Evolutionary conservation across 2,888 invertebrate genomes (phyloP).

Genomic region (Leistus spinibarbis): DNA sequence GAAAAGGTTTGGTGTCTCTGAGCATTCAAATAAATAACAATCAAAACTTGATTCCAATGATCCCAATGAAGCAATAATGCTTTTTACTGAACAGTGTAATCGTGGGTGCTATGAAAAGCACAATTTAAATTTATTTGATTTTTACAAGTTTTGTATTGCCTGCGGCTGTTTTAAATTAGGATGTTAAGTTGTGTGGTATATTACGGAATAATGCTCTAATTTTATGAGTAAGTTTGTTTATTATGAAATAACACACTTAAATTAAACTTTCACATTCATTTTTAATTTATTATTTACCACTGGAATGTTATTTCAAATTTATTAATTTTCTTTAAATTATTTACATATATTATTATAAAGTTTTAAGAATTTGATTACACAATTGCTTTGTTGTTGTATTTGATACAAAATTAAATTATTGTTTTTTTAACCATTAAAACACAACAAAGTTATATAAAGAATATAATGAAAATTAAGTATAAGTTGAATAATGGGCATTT

Average conservation of each 20-base stretch:
- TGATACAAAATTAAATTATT: no score
- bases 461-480: no score
- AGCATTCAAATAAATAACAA: background rate
- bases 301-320: background rate
- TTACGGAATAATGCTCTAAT: background rate
- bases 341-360: background rate
- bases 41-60: conserved; percentile 2
- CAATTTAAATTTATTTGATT: background rate
- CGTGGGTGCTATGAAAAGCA: background rate
- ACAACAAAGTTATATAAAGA: no score
- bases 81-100: background rate
- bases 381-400: no score
- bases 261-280: background rate
- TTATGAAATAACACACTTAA: background rate
- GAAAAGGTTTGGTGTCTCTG: background rate
- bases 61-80: background rate
- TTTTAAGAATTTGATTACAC: no score
- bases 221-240: background rate
- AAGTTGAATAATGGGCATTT: no score
- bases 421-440: no score
- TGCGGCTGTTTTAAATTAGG: background rate
- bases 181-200: background rate
- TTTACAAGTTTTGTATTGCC: background rate
- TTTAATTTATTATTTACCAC: no score
- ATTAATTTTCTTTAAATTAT: background rate